A percentile compares a stretch with the other conserved stretches of the same genome.
phyloP scores from a whole-genome alignment of 2,888 invertebrate genomes.

The Melanotus villosus region DNA sequence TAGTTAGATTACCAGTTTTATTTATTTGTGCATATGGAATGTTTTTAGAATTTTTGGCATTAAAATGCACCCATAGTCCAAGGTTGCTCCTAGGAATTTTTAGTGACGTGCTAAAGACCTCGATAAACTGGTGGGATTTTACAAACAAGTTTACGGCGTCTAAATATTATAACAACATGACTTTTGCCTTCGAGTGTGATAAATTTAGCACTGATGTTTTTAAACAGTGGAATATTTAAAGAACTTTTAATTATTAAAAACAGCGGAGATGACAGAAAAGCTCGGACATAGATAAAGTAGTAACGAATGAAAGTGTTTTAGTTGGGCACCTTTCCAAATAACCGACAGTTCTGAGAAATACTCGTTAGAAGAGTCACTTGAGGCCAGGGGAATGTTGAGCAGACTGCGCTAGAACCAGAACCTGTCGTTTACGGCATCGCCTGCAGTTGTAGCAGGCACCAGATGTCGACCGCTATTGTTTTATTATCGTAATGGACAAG shows the following conservation, averaged over 20 bases:
- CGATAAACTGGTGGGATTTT: background rate
- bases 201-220: conserved; percentile 20
- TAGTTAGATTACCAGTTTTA: no score
- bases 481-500: conserved; percentile 45
- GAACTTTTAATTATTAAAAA: conserved; percentile 26
- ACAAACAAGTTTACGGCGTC: conserved; percentile 2
- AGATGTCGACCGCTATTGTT: conserved; percentile 50
- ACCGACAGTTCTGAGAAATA: conserved; percentile 50
- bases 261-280: conserved; percentile 26
- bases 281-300: conserved; percentile 45
- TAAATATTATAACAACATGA: conserved; percentile 9
- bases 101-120: conserved; percentile 21
- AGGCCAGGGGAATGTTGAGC: conserved; percentile 32
- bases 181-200: conserved; percentile 19
- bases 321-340: conserved; percentile 54
- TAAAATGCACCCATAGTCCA: no score
- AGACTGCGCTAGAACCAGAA: conserved; percentile 23
- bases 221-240: conserved; percentile 7
- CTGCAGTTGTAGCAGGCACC: conserved; percentile 50
- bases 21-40: no score
- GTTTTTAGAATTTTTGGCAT: background rate
- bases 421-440: conserved; percentile 42
- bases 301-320: conserved; percentile 51
- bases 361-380: conserved; percentile 28
- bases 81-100: conserved; percentile 17